These are phyloP conservation scores for Latrodectus elegans DNA, from an alignment of 2,888 invertebrate species.

Conservation along the genomic window DNA sequence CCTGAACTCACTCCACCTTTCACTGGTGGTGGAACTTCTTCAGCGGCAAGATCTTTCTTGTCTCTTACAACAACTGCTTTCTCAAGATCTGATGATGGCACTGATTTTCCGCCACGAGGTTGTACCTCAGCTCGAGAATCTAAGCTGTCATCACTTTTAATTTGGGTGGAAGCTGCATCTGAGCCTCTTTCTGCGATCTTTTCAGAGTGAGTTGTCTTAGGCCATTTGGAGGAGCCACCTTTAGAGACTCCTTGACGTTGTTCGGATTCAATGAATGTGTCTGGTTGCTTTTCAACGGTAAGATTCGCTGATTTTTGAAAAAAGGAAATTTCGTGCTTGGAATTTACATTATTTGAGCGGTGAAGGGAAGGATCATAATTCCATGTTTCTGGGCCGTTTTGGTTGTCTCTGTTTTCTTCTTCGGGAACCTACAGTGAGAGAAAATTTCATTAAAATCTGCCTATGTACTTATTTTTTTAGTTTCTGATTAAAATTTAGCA, in stretches of 20 bases:
- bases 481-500: too few species aligned
- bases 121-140: conserved; percentile 59
- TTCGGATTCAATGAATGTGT: conserved; percentile 31
- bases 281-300: conserved; percentile 62
- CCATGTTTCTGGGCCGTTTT: conserved; percentile 56
- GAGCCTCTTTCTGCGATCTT: conserved; percentile 2
- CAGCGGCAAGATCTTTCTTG: conserved; percentile 66
- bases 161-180: conserved; percentile 13
- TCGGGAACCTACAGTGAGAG: conserved; percentile 39
- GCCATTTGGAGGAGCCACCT: conserved; percentile 48
- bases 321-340: conserved; percentile 53
- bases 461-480: too few species aligned
- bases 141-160: conserved; percentile 37
- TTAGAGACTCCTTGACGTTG: conserved; percentile 48
- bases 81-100: conserved; percentile 12
- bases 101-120: conserved; percentile 54
- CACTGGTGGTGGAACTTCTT: conserved; percentile 42
- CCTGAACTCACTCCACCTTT: conserved; percentile 49
- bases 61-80: conserved; percentile 15
- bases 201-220: conserved; percentile 9
- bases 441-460: background rate
- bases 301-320: conserved; percentile 63
- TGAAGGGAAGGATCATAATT: conserved; percentile 54
- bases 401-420: conserved; percentile 59
- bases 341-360: conserved; percentile 54